Percentiles rank a stretch among this genome's conserved stretches.
These are phyloP conservation scores for Chromoteleia sp. DNA, from an alignment of 2,888 invertebrate species.

Conservation along the genomic window DNA sequence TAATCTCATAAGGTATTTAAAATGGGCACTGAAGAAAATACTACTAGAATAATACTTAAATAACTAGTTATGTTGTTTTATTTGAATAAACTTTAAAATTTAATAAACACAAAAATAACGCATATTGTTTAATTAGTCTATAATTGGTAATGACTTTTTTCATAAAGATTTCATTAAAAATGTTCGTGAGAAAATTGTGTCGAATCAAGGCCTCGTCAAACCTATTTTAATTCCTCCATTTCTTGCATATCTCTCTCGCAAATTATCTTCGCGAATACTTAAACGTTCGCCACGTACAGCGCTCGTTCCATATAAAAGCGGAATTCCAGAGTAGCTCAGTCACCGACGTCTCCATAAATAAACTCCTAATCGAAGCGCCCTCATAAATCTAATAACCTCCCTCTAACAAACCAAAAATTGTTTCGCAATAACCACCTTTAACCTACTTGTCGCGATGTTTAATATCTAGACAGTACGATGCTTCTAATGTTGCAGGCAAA, in stretches of 20 bases:
- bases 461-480: constrained; percentile 22
- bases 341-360: constrained; percentile 20
- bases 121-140: too few relatives aligned
- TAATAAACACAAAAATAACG: too few relatives aligned
- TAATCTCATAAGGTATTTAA: too few relatives aligned
- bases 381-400: constrained; percentile 14
- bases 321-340: constrained; percentile 15
- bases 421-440: too few relatives aligned
- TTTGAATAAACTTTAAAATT: too few relatives aligned
- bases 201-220: not conserved
- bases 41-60: too few relatives aligned
- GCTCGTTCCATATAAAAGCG: constrained; percentile 23
- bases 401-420: not conserved
- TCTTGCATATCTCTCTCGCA: constrained; percentile 9
- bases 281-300: constrained; percentile 22
- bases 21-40: too few relatives aligned
- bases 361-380: constrained; percentile 26
- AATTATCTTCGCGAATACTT: constrained; percentile 18
- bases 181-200: too few relatives aligned
- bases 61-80: too few relatives aligned
- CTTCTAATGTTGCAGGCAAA: constrained; percentile 91
- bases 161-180: too few relatives aligned
- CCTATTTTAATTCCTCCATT: constrained; percentile 16
- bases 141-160: too few relatives aligned
- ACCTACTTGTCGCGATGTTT: not conserved